Conservation (phyloP, 2,797 vertebrate species). For the Picus viridis region DNA sequence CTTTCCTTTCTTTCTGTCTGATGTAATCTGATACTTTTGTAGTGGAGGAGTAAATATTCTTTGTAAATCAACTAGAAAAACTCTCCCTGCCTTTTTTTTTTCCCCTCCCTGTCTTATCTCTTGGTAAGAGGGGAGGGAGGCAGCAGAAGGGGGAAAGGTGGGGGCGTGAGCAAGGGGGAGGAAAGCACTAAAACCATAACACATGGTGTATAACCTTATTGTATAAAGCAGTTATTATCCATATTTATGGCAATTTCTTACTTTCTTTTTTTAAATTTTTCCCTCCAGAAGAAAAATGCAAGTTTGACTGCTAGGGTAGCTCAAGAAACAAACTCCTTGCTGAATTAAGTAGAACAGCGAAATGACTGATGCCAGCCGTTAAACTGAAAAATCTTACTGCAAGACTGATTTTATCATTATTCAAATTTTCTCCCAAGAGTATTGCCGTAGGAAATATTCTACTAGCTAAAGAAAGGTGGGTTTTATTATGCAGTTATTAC, state of each 20-base stretch:
- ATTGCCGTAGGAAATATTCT: neutral
- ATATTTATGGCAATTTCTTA: neutral
- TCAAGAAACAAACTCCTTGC: neutral
- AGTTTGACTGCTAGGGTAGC: neutral
- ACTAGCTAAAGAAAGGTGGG: neutral
- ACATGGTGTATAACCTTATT: neutral
- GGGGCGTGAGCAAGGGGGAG: too few species aligned
- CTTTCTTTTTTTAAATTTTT: neutral
- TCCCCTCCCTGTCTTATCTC: too few species aligned
- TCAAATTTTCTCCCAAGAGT: neutral
- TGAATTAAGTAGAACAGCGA: neutral
- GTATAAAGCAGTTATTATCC: neutral
- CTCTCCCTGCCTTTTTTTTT: too few species aligned
- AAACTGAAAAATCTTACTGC: neutral
- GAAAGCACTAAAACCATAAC: too few species aligned
- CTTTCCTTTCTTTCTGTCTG: too few species aligned
- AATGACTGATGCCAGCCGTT: neutral
- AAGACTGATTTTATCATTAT: neutral
- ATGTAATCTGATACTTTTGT: too few species aligned
- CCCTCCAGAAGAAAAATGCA: neutral
- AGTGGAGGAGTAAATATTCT: too few species aligned
- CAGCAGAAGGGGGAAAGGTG: too few species aligned
- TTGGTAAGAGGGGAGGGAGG: too few species aligned
- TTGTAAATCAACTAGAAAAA: too few species aligned
- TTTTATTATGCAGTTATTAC: neutral